Base-by-base conservation (phyloP, 2,888 invertebrate genomes). In the Bugula neritina region DNA sequence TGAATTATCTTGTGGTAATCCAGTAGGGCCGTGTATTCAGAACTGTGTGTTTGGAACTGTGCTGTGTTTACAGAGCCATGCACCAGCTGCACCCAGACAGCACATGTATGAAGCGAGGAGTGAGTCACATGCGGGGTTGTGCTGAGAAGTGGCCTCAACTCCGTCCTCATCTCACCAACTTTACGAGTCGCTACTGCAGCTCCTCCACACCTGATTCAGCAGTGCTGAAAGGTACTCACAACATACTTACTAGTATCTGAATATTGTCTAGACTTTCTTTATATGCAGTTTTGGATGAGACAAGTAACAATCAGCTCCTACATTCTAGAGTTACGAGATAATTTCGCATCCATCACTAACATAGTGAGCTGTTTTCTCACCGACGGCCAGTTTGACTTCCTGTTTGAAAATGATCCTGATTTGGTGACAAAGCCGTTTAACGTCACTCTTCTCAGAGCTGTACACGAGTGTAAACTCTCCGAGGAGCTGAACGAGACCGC, bases 341-440 rank as follows among this genome's bases (percentile, higher is more conserved):
- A 63, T 31, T 63, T 63, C 27, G 25, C 63, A 13, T 29, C 27
- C 27, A 63, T 63, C 27, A 63, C 63, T 31, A 63, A 63, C 31
- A n/a, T 63, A n/a, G 17, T 63, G 2, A 31, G 63, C 10, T 63
- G 63, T 34, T 31, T 63, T 2, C 13, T 63, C 2, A 63, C 63
- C 5, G 63, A 63, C 31, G 63, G 63, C 2, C 3, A 63, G n/a
- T 34, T 63, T 13, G 63, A 63, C 31, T 63, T 63, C 63, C 27
- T 63, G 34, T 21, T 31, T 63, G 63, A 63, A 31, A 63, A n/a
- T 27, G 31, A 25, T 31, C 5, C 27, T 3, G n/a, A 55, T 3
- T 13, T 55, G n/a, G 3, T 17, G 55, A 55, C n/a, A 17, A 17
- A 10, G 3, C 55, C 55, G 5, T 55, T 55, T 17, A 23, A 23